phyloP scores from a whole-genome alignment of 2,888 invertebrate species.

The Drosophila sordidapex region DNA sequence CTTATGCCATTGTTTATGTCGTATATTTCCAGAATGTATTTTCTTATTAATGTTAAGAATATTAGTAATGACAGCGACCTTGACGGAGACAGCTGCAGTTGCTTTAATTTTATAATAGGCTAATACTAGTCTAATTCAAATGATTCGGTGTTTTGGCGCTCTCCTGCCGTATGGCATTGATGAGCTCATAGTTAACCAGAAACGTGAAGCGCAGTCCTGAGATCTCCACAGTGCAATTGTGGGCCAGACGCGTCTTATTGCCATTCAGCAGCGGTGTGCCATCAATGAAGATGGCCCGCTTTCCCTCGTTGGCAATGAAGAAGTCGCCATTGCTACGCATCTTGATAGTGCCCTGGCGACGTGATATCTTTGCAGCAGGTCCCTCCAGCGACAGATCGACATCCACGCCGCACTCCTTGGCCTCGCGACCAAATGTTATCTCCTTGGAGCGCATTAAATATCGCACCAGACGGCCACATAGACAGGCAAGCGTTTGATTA shows the following conservation, averaged over 20 bases:
- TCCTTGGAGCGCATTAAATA: slow-evolving; percentile 97
- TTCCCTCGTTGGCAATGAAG: slow-evolving; percentile 97
- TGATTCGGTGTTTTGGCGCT: slow-evolving; percentile 91
- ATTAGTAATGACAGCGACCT: slow-evolving; percentile 35
- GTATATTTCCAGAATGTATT: slow-evolving; percentile 56
- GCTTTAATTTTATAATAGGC: slow-evolving; percentile 9
- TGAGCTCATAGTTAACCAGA: slow-evolving; percentile 95
- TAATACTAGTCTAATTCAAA: slow-evolving; percentile 71
- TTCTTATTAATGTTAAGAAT: slow-evolving; percentile 48
- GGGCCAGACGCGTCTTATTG: slow-evolving; percentile 94
- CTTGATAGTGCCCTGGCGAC: slow-evolving; percentile 95
- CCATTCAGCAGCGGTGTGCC: slow-evolving; percentile 95
- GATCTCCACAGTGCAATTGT: slow-evolving; percentile 98
- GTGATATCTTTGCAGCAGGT: slow-evolving; percentile 96
- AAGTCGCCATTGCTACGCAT: slow-evolving; percentile 97
- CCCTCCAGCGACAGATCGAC: slow-evolving; percentile 97
- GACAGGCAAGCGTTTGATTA: slow-evolving; percentile 95
- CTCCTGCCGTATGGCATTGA: slow-evolving; percentile 95
- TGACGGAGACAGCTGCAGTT: slow-evolving; percentile 24
- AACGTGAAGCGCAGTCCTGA: slow-evolving; percentile 96
- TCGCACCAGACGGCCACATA: slow-evolving; percentile 95
- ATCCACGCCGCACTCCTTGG: slow-evolving; percentile 95
- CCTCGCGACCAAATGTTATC: slow-evolving; percentile 96
- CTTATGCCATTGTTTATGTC: slow-evolving; percentile 30
- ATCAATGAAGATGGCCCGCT: slow-evolving; percentile 96